Evolutionary conservation across 2,797 vertebrate genomes (phyloP), one percentile per base, ranked within the genome.

Genomic region (Anabas testudineus): DNA sequence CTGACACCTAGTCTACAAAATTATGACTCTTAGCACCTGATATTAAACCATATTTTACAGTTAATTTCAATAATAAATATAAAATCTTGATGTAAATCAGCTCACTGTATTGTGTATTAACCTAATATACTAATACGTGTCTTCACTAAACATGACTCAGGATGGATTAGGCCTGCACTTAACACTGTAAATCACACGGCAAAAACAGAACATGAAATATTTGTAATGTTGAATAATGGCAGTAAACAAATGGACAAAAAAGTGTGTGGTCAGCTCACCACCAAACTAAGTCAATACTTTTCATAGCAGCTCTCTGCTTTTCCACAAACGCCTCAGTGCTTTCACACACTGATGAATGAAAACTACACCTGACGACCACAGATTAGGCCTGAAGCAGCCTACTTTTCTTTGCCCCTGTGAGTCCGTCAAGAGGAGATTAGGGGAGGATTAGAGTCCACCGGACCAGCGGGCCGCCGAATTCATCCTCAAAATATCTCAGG

Each of bases 401-500:
- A 30, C 77, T 67, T 80, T 84, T 74, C 78, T 77, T 65, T 76
- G 55, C 63, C 74, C 67, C 69, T 75, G 37, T 51, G 70, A 61
- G 81, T 81, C 64, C 75, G 69, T 76, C 76, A 73, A 63, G 45
- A 55, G 43, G 76, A 78, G 90, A 87, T 91, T 91, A 90, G 49
- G 64, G 45, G 72, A 63, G 87, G 90, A 91, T 92, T 92, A 92
- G 64, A 67, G 71, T 10, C 69, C 83, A 71, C 10, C 84, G 86
- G 71, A 82, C 80, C 88, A 85, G 88, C 87, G 86, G 86, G 88
- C 76, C 43, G 83, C 80, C 76, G 36, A 84, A 90, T 91, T 90
- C 86, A 88, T 83, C 82, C 84, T 76, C 72, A 26, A 93, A 90
- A 88, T 83, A 93, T 93, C 67, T 61, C 79, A 89, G 85, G 92